Evolutionary conservation across 2,888 invertebrate genomes (phyloP).

Genomic region (Bugula neritina): DNA sequence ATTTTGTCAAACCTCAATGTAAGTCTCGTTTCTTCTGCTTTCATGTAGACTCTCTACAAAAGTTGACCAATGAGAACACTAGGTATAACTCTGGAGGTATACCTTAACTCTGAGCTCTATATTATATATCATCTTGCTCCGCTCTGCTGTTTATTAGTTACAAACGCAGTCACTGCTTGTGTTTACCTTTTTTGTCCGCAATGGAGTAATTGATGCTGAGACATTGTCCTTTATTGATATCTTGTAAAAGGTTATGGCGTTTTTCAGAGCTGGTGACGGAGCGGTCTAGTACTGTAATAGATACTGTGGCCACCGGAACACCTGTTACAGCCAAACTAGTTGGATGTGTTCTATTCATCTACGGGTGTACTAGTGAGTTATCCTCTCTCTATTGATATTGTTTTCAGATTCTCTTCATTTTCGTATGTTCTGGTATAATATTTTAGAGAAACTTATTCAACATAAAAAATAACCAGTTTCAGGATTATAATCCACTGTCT

Average conservation of each 20-base stretch:
- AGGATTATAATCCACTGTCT: too few species aligned
- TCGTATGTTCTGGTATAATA: too few species aligned
- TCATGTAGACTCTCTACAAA: neutral
- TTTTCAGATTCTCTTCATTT: too few species aligned
- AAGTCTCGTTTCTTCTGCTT: too few species aligned
- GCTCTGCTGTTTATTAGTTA: neutral
- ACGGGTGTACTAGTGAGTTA: slow-evolving; percentile 11
- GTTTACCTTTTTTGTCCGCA: neutral
- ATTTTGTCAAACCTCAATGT: too few species aligned
- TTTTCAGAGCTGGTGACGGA: slow-evolving; percentile 3
- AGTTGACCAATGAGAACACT: neutral
- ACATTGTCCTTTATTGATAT: neutral
- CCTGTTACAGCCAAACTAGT: slow-evolving; percentile 19
- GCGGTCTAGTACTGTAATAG: slow-evolving; percentile 15
- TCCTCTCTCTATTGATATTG: too few species aligned
- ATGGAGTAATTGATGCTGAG: neutral
- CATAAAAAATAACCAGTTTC: too few species aligned
- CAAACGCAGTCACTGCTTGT: too few species aligned
- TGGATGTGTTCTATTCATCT: slow-evolving; percentile 22
- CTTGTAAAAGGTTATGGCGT: neutral
- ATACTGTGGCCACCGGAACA: slow-evolving; percentile 16
- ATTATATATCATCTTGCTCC: neutral
- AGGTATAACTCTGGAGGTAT: slow-evolving; percentile 15
- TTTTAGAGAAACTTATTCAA: too few species aligned
- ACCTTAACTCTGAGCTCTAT: too few species aligned